Evolutionary conservation across 2,888 invertebrate genomes (phyloP), one percentile per base, ranked within the genome.

Genomic region (Aleiodes alternator): DNA sequence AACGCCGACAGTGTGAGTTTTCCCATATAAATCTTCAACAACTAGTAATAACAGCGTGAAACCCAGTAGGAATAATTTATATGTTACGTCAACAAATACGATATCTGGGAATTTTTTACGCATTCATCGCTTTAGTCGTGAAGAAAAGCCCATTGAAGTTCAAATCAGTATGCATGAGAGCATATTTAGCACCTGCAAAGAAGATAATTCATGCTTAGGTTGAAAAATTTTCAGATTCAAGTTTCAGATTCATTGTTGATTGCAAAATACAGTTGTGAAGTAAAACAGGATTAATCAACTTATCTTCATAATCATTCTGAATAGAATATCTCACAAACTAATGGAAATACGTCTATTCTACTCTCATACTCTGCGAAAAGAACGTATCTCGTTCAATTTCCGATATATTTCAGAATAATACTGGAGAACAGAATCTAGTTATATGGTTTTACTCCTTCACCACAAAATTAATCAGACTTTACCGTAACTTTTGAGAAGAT

Each of bases 51-150:
- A 72, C 1, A 76, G 23, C 3, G 76, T 77, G 23, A 77, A 70
- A 23, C 74, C 72, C 14, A 69, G 34, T 69, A 66, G 77, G 6
- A 69, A 29, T 23, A 80, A 50, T 43, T 78, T 78, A 29, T 79
- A 79, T 0, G 80, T 80, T 8, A 76, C 76, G 71, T 80, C 79
- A n/a, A 79, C 34, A 12, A 76, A 72, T 6, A 79, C n/a, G 16
- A 79, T 69, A 59, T 75, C 74, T 11, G 75, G 72, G 61, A 61
- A 80, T 12, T 48, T 38, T 59, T 29, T 69, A 78, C 61, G 14
- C 14, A 48, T 72, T 12, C 80, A 80, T 80, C 6, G 72, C 57
- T 16, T 14, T 31, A 1, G 78, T 80, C 53, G 71, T 76, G 50
- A 78, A 78, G 43, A 59, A 80, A n/a, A 78, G 38, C 0, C 72